A percentile compares a stretch with the other conserved stretches of the same genome.
Evolutionary conservation across 37 sponge, comb jelly and placozoan genomes (phyloP).

Genomic region (Tethya wilhelma): DNA sequence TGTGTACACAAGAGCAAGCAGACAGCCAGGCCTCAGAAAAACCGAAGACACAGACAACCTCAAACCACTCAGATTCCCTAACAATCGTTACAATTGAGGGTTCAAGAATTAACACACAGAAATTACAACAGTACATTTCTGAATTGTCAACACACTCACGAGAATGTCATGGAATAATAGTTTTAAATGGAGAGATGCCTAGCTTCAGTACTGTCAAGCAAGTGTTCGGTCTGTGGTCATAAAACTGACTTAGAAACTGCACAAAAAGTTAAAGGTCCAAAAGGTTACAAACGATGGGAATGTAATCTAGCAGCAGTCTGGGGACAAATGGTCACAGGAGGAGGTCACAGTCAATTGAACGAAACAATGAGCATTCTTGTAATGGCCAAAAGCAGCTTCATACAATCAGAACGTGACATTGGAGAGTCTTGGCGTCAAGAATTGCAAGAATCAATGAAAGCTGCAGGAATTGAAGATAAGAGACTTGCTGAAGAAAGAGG

Average conservation of each 20-base stretch:
- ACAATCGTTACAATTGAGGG: too few relatives aligned
- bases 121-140: too few relatives aligned
- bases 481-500: constrained; percentile 17
- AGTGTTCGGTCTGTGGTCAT: not conserved
- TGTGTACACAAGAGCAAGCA: too few relatives aligned
- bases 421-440: constrained; percentile 1
- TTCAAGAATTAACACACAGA: too few relatives aligned
- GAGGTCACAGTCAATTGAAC: constrained; percentile 13
- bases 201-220: not conserved
- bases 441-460: constrained; percentile 23
- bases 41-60: too few relatives aligned
- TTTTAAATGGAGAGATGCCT: too few relatives aligned
- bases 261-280: not conserved
- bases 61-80: too few relatives aligned
- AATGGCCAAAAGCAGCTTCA: constrained; percentile 42
- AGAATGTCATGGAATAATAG: too few relatives aligned
- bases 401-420: constrained; percentile 25
- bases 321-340: constrained; percentile 46
- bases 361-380: constrained; percentile 40
- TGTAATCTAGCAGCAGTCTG: constrained; percentile 4
- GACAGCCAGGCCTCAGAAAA: too few relatives aligned
- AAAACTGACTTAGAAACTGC: not conserved
- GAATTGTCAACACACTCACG: too few relatives aligned
- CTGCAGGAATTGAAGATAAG: constrained; percentile 2
- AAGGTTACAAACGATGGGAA: not conserved